A percentile compares a stretch with the other conserved stretches of the same genome.
Conservation (phyloP, 1,140 invertebrate genomes). For the Musca domestica region DNA sequence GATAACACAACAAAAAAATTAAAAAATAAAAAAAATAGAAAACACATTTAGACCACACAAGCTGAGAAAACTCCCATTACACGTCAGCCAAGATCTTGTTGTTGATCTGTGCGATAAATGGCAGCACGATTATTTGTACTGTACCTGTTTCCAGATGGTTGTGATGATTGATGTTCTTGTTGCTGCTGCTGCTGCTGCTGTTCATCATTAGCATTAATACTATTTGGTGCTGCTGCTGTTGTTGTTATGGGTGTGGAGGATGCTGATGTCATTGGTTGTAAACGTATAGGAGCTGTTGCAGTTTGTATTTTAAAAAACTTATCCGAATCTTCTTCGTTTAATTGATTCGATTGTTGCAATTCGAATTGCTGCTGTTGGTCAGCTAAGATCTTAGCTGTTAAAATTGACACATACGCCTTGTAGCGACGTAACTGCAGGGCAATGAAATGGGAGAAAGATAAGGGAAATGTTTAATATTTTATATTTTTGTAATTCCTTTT, state of each 20-base stretch:
- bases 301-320: conserved; percentile 37
- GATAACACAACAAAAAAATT: not conserved
- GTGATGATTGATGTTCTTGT: conserved; percentile 36
- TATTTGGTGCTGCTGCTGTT: conserved; percentile 27
- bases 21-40: conserved; percentile 9
- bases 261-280: conserved; percentile 40
- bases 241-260: not conserved
- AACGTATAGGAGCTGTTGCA: conserved; percentile 5
- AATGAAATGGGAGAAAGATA: too few species aligned
- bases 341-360: conserved; percentile 49
- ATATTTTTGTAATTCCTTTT: too few species aligned
- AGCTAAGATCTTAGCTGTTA: conserved; percentile 74
- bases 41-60: conserved; percentile 65
- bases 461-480: too few species aligned
- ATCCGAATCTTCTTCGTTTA: conserved; percentile 41
- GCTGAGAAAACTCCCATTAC: conserved; percentile 75
- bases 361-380: conserved; percentile 79
- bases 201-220: conserved; percentile 16
- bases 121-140: conserved; percentile 80
- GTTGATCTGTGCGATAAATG: conserved; percentile 64
- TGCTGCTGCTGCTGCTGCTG: conserved; percentile 28
- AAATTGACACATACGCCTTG: conserved; percentile 78
- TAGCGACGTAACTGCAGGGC: conserved; percentile 77
- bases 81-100: conserved; percentile 72
- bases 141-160: conserved; percentile 70